Conservation (phyloP, 2,113 vertebrate species). For the Addax nasomaculatus region DNA sequence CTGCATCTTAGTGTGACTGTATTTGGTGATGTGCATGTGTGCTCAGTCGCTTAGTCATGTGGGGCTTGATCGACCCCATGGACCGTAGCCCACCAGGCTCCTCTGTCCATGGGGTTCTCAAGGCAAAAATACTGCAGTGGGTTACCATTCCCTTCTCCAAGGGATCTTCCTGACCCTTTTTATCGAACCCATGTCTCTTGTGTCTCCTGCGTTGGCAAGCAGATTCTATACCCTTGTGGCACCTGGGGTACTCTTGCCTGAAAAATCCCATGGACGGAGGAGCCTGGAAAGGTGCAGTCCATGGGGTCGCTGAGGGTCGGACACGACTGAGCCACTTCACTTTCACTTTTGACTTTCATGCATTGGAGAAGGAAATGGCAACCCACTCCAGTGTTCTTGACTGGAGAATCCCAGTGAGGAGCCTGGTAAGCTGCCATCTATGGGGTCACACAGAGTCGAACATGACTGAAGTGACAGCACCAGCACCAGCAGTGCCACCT, state of each 20-base stretch:
- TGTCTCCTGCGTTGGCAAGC: not conserved
- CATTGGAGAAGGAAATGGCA: no score
- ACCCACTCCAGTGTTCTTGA: no score
- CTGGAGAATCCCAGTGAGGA: no score
- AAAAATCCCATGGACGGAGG: no score
- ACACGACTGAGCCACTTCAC: no score
- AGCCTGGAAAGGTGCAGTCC: no score
- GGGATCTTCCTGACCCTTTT: not conserved
- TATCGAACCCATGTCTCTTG: not conserved
- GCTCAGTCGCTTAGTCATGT: not conserved
- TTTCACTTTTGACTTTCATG: no score
- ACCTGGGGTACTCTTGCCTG: not conserved
- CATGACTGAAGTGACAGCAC: no score
- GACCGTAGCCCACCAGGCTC: not conserved
- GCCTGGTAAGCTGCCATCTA: fast-evolving
- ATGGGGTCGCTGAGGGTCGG: no score
- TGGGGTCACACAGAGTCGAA: fast-evolving
- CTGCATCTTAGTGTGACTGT: not conserved
- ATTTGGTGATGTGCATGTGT: not conserved
- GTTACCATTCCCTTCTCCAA: not conserved
- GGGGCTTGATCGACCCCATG: not conserved
- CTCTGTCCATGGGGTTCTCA: not conserved
- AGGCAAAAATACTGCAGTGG: not conserved
- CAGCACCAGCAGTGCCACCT: not conserved
- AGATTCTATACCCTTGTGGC: not conserved